A percentile compares a stretch with the other conserved stretches of the same genome.
Evolutionary conservation across 2,888 invertebrate species (phyloP).

Genomic region (Clivina fossor): DNA sequence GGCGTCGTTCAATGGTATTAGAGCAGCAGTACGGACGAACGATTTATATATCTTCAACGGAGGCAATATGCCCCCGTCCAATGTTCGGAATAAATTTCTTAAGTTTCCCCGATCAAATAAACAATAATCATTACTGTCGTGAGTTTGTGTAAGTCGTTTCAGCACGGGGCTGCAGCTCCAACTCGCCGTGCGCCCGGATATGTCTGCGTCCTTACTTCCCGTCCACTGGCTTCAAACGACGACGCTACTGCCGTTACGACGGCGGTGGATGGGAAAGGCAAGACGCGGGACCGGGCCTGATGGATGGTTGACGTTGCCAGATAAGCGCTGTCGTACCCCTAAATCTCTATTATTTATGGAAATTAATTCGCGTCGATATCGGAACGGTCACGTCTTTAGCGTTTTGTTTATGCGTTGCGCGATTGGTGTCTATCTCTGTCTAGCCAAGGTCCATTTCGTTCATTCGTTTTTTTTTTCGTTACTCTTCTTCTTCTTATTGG

Average conservation of each 20-base stretch:
- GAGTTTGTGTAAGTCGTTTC: conserved; percentile 50
- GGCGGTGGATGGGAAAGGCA: too few species aligned
- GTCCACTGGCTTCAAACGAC: conserved; percentile 13
- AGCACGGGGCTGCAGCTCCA: conserved; percentile 26
- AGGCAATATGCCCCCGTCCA: conserved; percentile 24
- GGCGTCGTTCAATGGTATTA: too few species aligned
- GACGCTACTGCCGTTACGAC: background rate
- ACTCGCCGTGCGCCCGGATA: background rate
- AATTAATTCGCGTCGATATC: conserved; percentile 32
- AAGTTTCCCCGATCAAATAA: conserved; percentile 51
- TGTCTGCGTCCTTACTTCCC: conserved; percentile 18
- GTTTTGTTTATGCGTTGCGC: conserved; percentile 20
- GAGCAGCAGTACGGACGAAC: too few species aligned
- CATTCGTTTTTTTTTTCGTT: background rate
- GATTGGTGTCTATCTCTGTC: conserved; percentile 1
- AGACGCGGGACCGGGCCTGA: conserved; percentile 11
- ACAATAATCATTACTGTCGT: conserved; percentile 53
- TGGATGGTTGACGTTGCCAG: conserved; percentile 25
- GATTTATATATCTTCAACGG: too few species aligned
- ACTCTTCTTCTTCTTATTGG: too few species aligned
- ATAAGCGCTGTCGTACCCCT: conserved; percentile 28
- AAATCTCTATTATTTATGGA: conserved; percentile 39
- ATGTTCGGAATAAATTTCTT: conserved; percentile 44
- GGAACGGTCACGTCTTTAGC: conserved; percentile 25
- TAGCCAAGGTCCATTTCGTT: background rate